Evolutionary conservation across 2,888 invertebrate species (phyloP).

Genomic region (Sinelater perroti): DNA sequence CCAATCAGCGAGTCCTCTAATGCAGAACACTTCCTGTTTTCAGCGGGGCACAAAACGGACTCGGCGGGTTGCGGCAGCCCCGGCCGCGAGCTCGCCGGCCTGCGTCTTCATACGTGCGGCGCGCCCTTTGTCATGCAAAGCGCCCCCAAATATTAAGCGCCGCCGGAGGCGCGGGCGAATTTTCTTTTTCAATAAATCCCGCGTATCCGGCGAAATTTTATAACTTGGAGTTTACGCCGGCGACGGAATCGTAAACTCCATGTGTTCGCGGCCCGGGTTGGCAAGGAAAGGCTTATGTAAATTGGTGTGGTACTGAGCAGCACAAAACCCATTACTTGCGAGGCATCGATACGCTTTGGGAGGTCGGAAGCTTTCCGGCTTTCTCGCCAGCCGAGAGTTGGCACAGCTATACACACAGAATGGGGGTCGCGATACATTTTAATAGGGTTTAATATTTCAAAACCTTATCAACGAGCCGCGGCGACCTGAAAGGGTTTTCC

Average conservation of each 20-base stretch:
- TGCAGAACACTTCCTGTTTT: conserved; percentile 40
- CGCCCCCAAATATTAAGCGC: conserved; percentile 20
- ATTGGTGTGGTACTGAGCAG: background rate
- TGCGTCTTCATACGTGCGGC: conserved; percentile 29
- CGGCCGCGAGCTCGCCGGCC: no score
- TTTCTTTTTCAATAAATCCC: conserved; percentile 13
- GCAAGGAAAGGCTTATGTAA: background rate
- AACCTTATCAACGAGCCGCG: no score
- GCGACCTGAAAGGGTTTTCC: no score
- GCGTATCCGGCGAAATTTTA: conserved; percentile 2
- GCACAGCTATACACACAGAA: no score
- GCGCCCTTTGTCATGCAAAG: conserved; percentile 30
- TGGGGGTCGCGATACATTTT: no score
- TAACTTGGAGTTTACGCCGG: conserved; percentile 7
- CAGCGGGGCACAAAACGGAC: conserved; percentile 33
- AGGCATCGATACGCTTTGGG: no score
- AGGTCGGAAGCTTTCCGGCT: no score
- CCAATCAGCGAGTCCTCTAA: conserved; percentile 43
- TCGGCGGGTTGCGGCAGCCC: no score
- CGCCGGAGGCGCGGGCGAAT: conserved; percentile 8
- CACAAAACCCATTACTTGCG: no score
- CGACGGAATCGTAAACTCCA: no score
- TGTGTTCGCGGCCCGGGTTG: background rate
- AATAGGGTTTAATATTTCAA: no score
- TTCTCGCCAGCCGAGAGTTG: no score